Evolutionary conservation across 2,888 invertebrate genomes (phyloP).

Genomic region (Xestobium rufovillosum): DNA sequence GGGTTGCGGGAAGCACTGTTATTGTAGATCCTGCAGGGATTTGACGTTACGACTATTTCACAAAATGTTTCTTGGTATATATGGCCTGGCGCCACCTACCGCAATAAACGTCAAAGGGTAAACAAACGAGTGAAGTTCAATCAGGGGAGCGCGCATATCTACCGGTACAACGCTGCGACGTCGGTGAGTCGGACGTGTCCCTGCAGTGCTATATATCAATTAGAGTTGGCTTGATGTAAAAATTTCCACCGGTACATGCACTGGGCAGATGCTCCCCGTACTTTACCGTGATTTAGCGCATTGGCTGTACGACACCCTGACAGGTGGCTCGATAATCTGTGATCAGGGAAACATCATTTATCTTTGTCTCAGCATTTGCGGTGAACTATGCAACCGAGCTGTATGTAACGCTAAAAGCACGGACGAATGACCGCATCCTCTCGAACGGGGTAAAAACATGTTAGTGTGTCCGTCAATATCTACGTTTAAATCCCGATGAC

Average conservation of each 20-base stretch:
- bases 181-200: slow-evolving; percentile 30
- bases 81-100: slow-evolving; percentile 6
- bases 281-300: slow-evolving; percentile 31
- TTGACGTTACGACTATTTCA: no score
- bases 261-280: slow-evolving; percentile 31
- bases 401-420: no score
- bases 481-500: no score
- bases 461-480: no score
- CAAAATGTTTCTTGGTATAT: no score
- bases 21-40: no score
- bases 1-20: no score
- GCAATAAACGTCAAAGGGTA: slow-evolving; percentile 27
- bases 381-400: background rate
- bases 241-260: slow-evolving; percentile 16
- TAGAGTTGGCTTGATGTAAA: slow-evolving; percentile 16
- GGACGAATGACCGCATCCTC: no score
- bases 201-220: slow-evolving; percentile 37
- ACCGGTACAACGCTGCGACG: slow-evolving; percentile 22
- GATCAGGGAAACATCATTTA: slow-evolving; percentile 32
- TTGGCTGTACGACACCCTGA: slow-evolving; percentile 25
- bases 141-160: slow-evolving; percentile 22
- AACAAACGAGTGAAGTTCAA: slow-evolving; percentile 28
- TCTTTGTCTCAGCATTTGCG: slow-evolving; percentile 28
- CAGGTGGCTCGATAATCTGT: slow-evolving; percentile 34
- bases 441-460: no score